Evolutionary conservation across 2,113 vertebrate species (phyloP).

Genomic region (Seriola rivoliana): DNA sequence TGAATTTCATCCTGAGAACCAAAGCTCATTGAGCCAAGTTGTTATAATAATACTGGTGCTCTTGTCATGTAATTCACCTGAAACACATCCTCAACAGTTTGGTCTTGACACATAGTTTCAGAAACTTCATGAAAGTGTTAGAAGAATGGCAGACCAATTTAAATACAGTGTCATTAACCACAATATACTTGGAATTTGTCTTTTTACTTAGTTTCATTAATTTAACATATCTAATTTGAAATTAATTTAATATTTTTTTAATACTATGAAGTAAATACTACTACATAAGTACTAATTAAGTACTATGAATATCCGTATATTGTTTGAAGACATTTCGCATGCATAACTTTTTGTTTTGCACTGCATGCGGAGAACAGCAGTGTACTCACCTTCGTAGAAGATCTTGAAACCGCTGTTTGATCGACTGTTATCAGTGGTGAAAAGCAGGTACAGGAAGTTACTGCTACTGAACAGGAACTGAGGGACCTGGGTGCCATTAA

Average conservation of each 20-base stretch:
- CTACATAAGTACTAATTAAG: too few relatives aligned
- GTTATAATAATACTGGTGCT: background rate
- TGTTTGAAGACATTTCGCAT: background rate
- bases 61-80: slow-evolving; percentile 1
- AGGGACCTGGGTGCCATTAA: slow-evolving; percentile 97
- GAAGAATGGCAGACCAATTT: background rate
- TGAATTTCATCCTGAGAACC: background rate
- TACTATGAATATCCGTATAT: background rate
- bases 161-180: background rate
- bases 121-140: background rate
- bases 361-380: background rate
- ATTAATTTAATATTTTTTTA: background rate
- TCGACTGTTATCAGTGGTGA: slow-evolving; percentile 98
- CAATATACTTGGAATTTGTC: background rate
- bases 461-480: slow-evolving; percentile 96
- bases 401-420: slow-evolving; percentile 99
- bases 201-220: background rate
- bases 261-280: background rate
- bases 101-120: background rate
- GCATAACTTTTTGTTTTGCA: background rate
- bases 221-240: background rate
- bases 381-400: slow-evolving; percentile 93
- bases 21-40: background rate
- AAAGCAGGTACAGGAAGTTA: slow-evolving; percentile 96
- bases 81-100: slow-evolving; percentile 20